Conservation (phyloP, 2,888 invertebrate genomes). For the Nemotelus nigrinus region DNA sequence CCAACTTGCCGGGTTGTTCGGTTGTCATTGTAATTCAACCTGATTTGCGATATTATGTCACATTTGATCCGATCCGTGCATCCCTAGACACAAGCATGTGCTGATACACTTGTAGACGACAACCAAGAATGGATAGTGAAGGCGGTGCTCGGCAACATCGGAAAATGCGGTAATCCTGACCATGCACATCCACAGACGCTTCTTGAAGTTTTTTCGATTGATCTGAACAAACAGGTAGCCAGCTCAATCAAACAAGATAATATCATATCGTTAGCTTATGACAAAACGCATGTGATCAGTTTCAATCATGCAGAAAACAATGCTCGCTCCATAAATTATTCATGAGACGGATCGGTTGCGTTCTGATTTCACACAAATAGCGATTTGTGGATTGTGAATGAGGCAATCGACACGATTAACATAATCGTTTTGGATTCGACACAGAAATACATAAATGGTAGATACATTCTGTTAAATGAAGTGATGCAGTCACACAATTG, state of each 20-base stretch:
- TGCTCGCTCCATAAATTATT: neutral
- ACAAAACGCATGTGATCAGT: neutral
- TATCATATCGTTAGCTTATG: neutral
- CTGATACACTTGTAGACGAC: too few relatives aligned
- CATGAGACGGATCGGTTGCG: neutral
- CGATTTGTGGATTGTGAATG: neutral
- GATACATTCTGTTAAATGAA: neutral
- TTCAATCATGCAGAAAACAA: neutral
- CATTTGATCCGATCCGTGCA: too few relatives aligned
- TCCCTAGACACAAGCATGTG: too few relatives aligned
- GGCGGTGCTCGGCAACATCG: too few relatives aligned
- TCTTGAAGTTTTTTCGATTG: too few relatives aligned
- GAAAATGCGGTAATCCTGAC: too few relatives aligned
- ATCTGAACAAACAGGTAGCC: neutral
- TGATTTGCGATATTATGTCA: too few relatives aligned
- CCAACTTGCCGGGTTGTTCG: too few relatives aligned
- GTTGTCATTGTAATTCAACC: too few relatives aligned
- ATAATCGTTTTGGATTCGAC: neutral
- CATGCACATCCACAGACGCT: too few relatives aligned
- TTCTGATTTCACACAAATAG: neutral
- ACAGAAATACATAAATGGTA: neutral
- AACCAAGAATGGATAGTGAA: too few relatives aligned
- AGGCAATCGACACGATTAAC: neutral
- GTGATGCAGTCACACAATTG: too few relatives aligned
- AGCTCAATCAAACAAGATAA: neutral